Base-by-base conservation (phyloP, 2,113 vertebrate genomes). In the Limanda limanda region DNA sequence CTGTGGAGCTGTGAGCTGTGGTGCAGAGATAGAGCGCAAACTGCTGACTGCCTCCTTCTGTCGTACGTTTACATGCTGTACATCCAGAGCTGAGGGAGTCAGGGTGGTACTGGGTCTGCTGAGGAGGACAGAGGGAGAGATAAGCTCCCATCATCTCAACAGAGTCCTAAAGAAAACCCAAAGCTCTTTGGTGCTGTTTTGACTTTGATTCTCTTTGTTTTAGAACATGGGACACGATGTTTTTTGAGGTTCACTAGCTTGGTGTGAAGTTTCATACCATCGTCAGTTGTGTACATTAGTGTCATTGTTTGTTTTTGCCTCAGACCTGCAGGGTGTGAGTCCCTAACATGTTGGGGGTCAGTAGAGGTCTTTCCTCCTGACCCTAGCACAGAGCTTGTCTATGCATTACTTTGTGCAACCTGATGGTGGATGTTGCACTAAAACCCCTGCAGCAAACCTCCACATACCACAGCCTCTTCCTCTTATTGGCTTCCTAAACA, bases 1-100 rank as follows among this genome's bases (percentile, higher is more conserved):
- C 80, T 68, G 59, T 80, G 23, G 71, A 58, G 82, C 74, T 68
- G 67, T 61, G 74, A 86, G 81, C 74, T 71, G 70, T 48, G 72
- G 62, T 77, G 80, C 68, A 75, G 74, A 78, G 80, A 83, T 47
- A 61, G 76, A 82, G 64, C 74, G 74, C 66, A 72, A 90, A 87
- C 65, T 89, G 90, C 88, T 90, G 88, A 92, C 86, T 66, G 71
- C 37, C 59, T 74, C 78, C 78, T 85, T 72, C 78, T 87, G 84
- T 81, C 73, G 61, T 45, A 56, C 72, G 71, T 86, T 72, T 68
- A 13, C 56, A 25, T 48, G 82, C 77, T 48, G 82, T 63, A 76
- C 74, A 81, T 84, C 59, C 14, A 48, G 76, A 84, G 67, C 67
- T 68, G 66, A 69, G 66, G 5, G 1, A 42, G 78, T 65, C 66